A percentile compares a stretch with the other conserved stretches of the same genome.
These are phyloP conservation scores for Myzus persicae DNA, from an alignment of 1,140 invertebrate genomes.

Conservation along the genomic window DNA sequence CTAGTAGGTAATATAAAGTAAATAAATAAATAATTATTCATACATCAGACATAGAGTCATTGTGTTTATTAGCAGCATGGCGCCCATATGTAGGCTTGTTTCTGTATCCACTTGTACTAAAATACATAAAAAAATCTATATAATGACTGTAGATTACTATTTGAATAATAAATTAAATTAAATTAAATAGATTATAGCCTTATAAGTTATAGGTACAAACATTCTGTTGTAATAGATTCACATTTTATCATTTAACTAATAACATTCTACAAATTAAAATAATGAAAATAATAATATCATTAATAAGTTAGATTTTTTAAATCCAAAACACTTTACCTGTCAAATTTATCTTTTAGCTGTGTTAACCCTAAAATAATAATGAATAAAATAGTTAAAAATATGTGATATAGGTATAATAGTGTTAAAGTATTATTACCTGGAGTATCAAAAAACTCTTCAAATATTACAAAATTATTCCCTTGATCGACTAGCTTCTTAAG, in stretches of 20 bases:
- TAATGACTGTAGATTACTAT: neutral
- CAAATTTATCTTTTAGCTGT: slow-evolving; percentile 48
- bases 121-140: neutral
- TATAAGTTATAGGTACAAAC: neutral
- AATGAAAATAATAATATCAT: neutral
- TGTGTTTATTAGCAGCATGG: slow-evolving; percentile 53
- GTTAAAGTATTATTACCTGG: neutral
- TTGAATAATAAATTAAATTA: neutral
- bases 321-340: slow-evolving; percentile 1
- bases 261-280: neutral
- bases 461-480: slow-evolving; percentile 89
- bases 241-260: neutral
- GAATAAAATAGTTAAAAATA: slow-evolving; percentile 12
- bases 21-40: neutral
- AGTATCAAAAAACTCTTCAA: slow-evolving; percentile 80
- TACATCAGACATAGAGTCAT: slow-evolving; percentile 50
- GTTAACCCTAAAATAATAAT: slow-evolving; percentile 37
- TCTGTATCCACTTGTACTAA: slow-evolving; percentile 36
- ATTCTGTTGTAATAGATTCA: neutral
- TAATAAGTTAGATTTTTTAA: neutral
- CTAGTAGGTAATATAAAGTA: neutral
- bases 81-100: slow-evolving; percentile 31
- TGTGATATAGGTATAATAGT: neutral
- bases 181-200: neutral
- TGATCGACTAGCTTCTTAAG: slow-evolving; percentile 77